These are phyloP conservation scores for Pseudomyrmex concolor DNA, from an alignment of 1,140 invertebrate species.

Conservation along the genomic window DNA sequence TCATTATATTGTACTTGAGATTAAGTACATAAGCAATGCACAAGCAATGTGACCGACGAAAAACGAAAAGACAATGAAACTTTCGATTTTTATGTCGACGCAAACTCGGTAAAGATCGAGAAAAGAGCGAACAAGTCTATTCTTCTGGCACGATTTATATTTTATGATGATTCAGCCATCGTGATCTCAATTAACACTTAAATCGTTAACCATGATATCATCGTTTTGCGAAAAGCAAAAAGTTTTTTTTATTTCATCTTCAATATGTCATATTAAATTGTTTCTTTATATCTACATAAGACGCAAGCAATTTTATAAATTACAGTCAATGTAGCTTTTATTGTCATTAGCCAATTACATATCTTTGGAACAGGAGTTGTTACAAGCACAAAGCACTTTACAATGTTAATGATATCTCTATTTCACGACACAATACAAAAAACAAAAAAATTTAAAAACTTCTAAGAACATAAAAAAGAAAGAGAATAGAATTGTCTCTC, in stretches of 20 bases:
- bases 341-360: background rate
- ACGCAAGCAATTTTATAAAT: background rate
- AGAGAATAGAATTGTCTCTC: too few relatives aligned
- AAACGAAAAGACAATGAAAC: background rate
- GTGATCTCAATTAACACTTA: slow-evolving; percentile 30
- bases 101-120: slow-evolving; percentile 5
- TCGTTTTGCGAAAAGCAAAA: background rate
- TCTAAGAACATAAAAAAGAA: too few relatives aligned
- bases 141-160: slow-evolving; percentile 17
- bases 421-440: too few relatives aligned
- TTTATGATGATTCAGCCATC: slow-evolving; percentile 46
- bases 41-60: background rate
- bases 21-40: background rate
- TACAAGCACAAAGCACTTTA: too few relatives aligned
- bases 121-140: background rate
- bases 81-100: background rate
- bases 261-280: background rate
- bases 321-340: background rate
- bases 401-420: too few relatives aligned
- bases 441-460: too few relatives aligned
- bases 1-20: too few relatives aligned
- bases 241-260: background rate
- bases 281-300: background rate
- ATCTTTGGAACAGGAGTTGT: too few relatives aligned
- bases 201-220: slow-evolving; percentile 29